A percentile compares a stretch with the other conserved stretches of the same genome.
Evolutionary conservation across 2,888 invertebrate species (phyloP).

Genomic region (Netelia fuscicornis): DNA sequence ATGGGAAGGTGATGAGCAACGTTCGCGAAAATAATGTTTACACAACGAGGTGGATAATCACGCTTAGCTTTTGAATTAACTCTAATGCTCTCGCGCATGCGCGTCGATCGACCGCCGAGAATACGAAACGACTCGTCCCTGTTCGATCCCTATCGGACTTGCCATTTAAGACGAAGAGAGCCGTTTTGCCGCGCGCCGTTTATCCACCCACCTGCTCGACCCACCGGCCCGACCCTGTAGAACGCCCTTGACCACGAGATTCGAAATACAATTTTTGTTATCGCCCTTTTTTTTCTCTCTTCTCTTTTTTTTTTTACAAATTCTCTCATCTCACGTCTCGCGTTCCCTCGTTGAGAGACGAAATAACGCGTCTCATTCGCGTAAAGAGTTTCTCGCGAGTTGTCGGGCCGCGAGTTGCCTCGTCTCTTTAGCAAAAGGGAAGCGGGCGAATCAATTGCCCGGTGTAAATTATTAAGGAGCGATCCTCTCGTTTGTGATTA

Average conservation of each 20-base stretch:
- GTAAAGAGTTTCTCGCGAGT: neutral
- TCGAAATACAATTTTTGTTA: conserved; percentile 15
- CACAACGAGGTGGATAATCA: conserved; percentile 69
- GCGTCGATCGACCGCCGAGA: conserved; percentile 11
- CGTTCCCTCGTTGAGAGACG: neutral
- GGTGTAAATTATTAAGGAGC: conserved; percentile 26
- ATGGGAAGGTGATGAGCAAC: conserved; percentile 44
- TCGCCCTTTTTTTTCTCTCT: conserved; percentile 2
- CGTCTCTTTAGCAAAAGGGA: conserved; percentile 3
- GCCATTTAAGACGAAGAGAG: conserved; percentile 73
- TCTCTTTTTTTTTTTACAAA: neutral
- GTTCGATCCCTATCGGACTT: conserved; percentile 76
- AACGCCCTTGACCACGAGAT: conserved; percentile 63
- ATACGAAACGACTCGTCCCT: conserved; percentile 18
- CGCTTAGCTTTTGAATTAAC: conserved; percentile 75
- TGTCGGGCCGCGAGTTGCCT: conserved; percentile 7
- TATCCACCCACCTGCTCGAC: conserved; percentile 78
- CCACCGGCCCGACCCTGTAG: conserved; percentile 58
- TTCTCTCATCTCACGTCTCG: conserved; percentile 1
- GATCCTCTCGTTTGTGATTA: neutral
- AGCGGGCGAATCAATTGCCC: conserved; percentile 54
- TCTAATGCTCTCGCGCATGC: conserved; percentile 68
- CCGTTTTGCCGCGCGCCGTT: conserved; percentile 35
- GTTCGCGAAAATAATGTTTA: conserved; percentile 52
- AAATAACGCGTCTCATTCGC: neutral